Base-by-base conservation (phyloP, 2,888 invertebrate species). In the Drosophila imparisetae region DNA sequence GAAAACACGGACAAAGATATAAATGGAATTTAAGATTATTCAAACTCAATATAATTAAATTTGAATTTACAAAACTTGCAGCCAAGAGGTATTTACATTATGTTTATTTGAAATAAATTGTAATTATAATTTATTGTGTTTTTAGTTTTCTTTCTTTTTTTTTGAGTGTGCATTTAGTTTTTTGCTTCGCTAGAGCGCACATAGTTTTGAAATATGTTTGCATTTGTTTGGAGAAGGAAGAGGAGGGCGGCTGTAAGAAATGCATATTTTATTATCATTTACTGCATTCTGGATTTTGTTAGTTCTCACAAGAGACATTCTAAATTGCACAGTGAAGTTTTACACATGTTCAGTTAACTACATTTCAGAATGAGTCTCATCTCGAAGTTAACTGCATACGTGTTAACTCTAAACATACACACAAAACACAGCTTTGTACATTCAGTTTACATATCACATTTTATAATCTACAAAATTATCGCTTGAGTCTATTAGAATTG, bases 11-110 rank as follows among this genome's bases (percentile, higher is more conserved):
- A 78, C 77, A 80, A 74, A 27, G 11, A 48, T 30, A 49, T 55
- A 59, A 34, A n/a, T 42, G 29, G 21, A 27, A 42, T 50, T 42
- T 11, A 27, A 40, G 30, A 27, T 2, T 38, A 78, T 80, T 75
- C 76, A 66, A 64, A 52, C 49, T 65, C 61, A 67, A 36, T 61
- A 30, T 48, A 29, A 40, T 66, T 64, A 65, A 74, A 64, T 54
- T 73, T 58, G 66, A 75, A 74, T 75, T 86, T 83, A 83, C 72
- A 80, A 68, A 53, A 49, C 36, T 53, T 67, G 57, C 30, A 68
- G 36, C 58, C 29, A 27, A 52, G 59, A 48, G 45, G 38, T 74
- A 58, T 74, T 42, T 42, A 74, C 61, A 69, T 30, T 45, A 55
- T 57, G 32, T 62, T 27, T 36, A 45, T 64, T 64, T 63, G 13